Evolutionary conservation across 37 sponge, comb jelly and placozoan genomes (phyloP), one percentile per base, ranked within the genome.

Genomic region (Eunapius fragilis): DNA sequence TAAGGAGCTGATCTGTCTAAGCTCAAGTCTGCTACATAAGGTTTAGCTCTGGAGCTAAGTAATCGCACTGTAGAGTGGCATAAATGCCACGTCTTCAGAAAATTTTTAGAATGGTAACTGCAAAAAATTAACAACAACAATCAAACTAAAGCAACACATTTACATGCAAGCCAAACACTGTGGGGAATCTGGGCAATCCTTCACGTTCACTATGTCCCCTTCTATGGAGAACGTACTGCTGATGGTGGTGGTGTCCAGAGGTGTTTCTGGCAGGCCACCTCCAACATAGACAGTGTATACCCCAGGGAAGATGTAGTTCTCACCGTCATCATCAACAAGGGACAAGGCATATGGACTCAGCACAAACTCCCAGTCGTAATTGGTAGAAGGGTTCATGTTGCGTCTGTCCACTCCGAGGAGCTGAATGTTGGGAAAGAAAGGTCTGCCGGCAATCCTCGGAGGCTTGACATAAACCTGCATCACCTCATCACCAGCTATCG

Each of bases 401-500:
- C 67, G 71, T 69, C 89, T 69, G 36, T 81, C 72, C 70, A 92
- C 85, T 19, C 86, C 93, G 35, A 92, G 79, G 12, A 92, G 74
- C 80, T 88, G 70, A 2, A 78, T 36, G 0, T 77, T 89, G 25
- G 89, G 89, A 36, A 77, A 6, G 41, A 79, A 86, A 2, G 78
- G 30, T 26, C 67, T 79, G 19, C 28, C 70, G n/a, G 85, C 36
- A 0, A 67, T 25, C 13, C 17, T 48, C 0, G 83, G 83, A 38
- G 80, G 86, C 67, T 77, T 37, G 22, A 92, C 37, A 80, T 92
- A 92, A 26, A 88, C 58, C 70, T 89, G 86, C 27, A 88, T 34
- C 34, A 92, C 89, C 72, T 92, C 93, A 50, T 92, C 93, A 0
- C 89, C 93, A 2, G 37, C 25, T 9, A 83, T 14, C 10, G 71